Evolutionary conservation across 1,140 invertebrate genomes (phyloP).

Genomic region (Homalodisca vitripennis): DNA sequence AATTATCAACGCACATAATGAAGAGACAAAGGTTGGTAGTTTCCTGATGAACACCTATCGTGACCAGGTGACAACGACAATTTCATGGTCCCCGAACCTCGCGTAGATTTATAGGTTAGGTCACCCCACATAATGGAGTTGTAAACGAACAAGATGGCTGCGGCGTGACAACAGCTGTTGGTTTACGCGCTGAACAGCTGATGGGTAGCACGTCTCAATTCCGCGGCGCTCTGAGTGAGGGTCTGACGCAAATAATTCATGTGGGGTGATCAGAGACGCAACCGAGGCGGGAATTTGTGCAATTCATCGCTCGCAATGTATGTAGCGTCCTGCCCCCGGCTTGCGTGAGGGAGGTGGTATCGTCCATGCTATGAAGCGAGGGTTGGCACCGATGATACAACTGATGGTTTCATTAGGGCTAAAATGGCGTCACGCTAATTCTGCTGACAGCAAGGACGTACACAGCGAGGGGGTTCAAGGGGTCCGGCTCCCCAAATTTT

Average conservation of each 20-base stretch:
- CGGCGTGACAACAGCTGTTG: constrained; percentile 10
- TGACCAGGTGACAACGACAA: no score
- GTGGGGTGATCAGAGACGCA: background rate
- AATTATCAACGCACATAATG: no score
- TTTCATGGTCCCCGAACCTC: no score
- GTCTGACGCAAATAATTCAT: constrained; percentile 13
- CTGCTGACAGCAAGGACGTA: no score
- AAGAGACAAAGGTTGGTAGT: no score
- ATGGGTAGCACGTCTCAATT: background rate
- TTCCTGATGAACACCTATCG: no score
- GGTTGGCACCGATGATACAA: no score
- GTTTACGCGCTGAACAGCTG: background rate
- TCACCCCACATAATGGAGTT: constrained; percentile 7
- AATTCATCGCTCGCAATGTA: background rate
- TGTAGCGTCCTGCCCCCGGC: no score
- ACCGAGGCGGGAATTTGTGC: constrained; percentile 10
- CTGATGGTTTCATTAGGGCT: constrained; percentile 19
- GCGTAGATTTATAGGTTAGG: constrained; percentile 24
- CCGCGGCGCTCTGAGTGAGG: background rate
- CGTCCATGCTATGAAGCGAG: no score
- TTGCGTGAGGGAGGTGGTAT: no score
- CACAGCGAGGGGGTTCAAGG: no score
- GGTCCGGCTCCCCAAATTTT: no score
- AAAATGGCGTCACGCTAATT: background rate
- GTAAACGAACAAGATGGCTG: constrained; percentile 8